Evolutionary conservation across 2,797 vertebrate species (phyloP).

Genomic region (Siniperca undulata): DNA sequence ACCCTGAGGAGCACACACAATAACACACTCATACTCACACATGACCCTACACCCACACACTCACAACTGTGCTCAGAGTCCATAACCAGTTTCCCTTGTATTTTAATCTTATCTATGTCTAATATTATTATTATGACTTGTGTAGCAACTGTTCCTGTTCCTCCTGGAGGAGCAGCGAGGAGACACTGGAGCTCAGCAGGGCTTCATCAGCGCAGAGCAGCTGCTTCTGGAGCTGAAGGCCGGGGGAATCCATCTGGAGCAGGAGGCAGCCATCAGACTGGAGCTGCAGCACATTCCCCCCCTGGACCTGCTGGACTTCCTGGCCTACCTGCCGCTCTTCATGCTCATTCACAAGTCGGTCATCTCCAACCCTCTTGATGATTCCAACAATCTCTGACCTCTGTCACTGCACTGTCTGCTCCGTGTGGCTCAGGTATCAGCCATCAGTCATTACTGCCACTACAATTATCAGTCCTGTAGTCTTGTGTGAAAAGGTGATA

Average conservation of each 20-base stretch:
- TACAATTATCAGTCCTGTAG: background rate
- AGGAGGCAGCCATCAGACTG: slow-evolving; percentile 67
- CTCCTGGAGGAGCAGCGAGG: slow-evolving; percentile 82
- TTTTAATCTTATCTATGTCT: slow-evolving; percentile 64
- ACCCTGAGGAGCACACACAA: slow-evolving; percentile 56
- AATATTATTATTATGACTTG: slow-evolving; percentile 75
- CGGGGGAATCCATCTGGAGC: slow-evolving; percentile 76
- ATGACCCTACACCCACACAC: slow-evolving; percentile 19
- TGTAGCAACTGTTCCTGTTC: slow-evolving; percentile 85
- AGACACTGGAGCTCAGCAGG: slow-evolving; percentile 49
- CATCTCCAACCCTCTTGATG: slow-evolving; percentile 77
- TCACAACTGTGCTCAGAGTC: background rate
- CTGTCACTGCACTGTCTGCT: background rate
- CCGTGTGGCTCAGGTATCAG: slow-evolving; percentile 3
- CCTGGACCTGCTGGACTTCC: slow-evolving; percentile 83
- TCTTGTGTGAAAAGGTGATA: background rate
- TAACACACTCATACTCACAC: slow-evolving; percentile 26
- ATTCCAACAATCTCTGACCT: slow-evolving; percentile 76
- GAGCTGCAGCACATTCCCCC: slow-evolving; percentile 72
- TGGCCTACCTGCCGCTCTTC: slow-evolving; percentile 83
- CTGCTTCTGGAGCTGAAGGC: slow-evolving; percentile 84
- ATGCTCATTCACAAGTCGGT: slow-evolving; percentile 85
- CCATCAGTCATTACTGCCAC: background rate
- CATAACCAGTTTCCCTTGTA: slow-evolving; percentile 2
- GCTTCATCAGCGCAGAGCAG: slow-evolving; percentile 80